Conservation (phyloP, 2,888 invertebrate genomes). For the Ophion costatus region DNA sequence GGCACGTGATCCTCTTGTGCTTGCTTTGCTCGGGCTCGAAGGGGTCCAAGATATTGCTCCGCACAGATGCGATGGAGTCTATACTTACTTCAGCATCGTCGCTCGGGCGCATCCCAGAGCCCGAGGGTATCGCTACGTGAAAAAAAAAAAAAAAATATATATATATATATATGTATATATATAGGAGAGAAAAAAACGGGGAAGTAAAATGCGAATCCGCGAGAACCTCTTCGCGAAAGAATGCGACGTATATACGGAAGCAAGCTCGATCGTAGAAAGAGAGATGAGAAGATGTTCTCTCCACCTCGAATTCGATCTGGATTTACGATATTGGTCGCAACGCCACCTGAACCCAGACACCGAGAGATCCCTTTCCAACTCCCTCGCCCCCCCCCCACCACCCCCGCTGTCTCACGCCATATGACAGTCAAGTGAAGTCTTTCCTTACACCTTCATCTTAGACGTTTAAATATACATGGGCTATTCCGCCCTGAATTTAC, state of each 20-base stretch:
- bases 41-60: conserved; percentile 68
- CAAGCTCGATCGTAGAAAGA: conserved; percentile 49
- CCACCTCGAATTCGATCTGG: conserved; percentile 76
- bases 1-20: conserved; percentile 74
- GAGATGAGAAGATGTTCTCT: conserved; percentile 65
- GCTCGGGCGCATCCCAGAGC: conserved; percentile 16
- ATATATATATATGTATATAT: neutral
- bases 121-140: conserved; percentile 23
- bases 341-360: conserved; percentile 78
- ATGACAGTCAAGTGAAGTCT: conserved; percentile 2
- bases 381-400: no score
- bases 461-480: conserved; percentile 30
- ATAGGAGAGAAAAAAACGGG: conserved; percentile 45
- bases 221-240: conserved; percentile 41
- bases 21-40: conserved; percentile 64
- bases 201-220: conserved; percentile 62
- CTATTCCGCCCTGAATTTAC: neutral
- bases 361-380: conserved; percentile 37
- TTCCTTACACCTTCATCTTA: neutral
- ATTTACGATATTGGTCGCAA: conserved; percentile 81
- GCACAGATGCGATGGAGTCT: conserved; percentile 72
- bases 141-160: neutral
- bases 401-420: conserved; percentile 21
- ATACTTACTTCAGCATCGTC: conserved; percentile 18
- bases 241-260: conserved; percentile 28